phyloP scores from a whole-genome alignment of 2,797 vertebrate species.

The Microchirus variegatus region DNA sequence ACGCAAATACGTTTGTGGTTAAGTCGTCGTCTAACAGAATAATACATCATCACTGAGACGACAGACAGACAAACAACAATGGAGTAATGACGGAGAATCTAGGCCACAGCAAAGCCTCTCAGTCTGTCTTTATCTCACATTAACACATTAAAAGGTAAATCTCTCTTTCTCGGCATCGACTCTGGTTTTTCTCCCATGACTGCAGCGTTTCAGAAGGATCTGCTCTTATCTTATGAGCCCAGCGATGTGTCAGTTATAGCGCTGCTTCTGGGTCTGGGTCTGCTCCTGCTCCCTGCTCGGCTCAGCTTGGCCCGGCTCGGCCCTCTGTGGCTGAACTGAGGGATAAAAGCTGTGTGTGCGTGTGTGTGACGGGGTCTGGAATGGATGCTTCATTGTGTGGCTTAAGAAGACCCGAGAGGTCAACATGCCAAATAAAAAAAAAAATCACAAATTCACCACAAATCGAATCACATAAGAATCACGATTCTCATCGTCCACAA shows the following conservation, averaged over 20 bases:
- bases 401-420: not conserved
- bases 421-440: not conserved
- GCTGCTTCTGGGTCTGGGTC: conserved; percentile 62
- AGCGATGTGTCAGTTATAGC: conserved; percentile 51
- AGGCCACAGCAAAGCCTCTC: conserved; percentile 63
- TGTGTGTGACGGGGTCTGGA: not conserved
- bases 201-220: conserved; percentile 51
- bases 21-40: too few relatives aligned
- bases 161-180: conserved; percentile 18
- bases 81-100: conserved; percentile 38
- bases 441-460: too few relatives aligned
- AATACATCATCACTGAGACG: not conserved
- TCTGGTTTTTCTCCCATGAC: too few relatives aligned
- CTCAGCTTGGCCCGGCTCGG: conserved; percentile 58
- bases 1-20: too few relatives aligned
- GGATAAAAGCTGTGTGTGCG: not conserved
- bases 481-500: too few relatives aligned
- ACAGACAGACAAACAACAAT: conserved; percentile 14
- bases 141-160: conserved; percentile 41
- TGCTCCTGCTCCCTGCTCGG: conserved; percentile 48
- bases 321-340: conserved; percentile 23
- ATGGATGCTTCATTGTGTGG: not conserved
- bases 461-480: too few relatives aligned
- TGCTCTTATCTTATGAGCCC: conserved; percentile 70
- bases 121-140: conserved; percentile 25